phyloP scores from a whole-genome alignment of 23 tunicate genomes.

The Ciona savignyi region DNA sequence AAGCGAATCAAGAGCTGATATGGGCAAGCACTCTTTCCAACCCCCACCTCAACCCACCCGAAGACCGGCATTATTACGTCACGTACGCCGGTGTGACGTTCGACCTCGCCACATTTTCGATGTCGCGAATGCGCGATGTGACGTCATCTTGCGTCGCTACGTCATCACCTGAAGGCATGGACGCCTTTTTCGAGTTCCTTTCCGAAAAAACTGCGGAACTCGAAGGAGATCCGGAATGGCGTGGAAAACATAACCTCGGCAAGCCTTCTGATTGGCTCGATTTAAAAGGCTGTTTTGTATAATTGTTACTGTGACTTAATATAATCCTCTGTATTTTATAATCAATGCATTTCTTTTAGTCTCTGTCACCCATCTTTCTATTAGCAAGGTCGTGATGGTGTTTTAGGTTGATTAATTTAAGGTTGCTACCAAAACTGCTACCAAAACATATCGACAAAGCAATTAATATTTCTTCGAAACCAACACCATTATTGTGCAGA shows the following conservation, averaged over 20 bases:
- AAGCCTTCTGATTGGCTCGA: constrained; percentile 53
- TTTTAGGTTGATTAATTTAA: too few species aligned
- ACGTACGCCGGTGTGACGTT: constrained; percentile 46
- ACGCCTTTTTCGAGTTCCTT: constrained; percentile 55
- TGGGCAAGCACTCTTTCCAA: not conserved
- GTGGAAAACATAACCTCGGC: constrained; percentile 36
- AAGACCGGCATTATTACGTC: constrained; percentile 37
- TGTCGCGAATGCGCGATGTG: constrained; percentile 55
- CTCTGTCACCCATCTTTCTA: too few species aligned
- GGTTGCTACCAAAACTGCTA: too few species aligned
- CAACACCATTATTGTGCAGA: too few species aligned
- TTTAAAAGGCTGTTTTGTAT: constrained; percentile 9
- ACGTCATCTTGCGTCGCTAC: constrained; percentile 31
- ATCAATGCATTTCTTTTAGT: too few species aligned
- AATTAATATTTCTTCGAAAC: too few species aligned
- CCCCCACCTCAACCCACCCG: not conserved
- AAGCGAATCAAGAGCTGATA: not conserved
- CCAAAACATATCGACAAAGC: too few species aligned
- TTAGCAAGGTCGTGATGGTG: too few species aligned
- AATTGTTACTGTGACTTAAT: not conserved
- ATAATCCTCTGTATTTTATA: not conserved
- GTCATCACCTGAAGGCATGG: constrained; percentile 36
- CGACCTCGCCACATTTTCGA: constrained; percentile 40
- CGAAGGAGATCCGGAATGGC: constrained; percentile 40
- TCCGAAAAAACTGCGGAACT: constrained; percentile 23